Percentiles rank a stretch among this genome's conserved stretches.
Evolutionary conservation across 2,888 invertebrate genomes (phyloP).

Genomic region (Phalera bucephala): DNA sequence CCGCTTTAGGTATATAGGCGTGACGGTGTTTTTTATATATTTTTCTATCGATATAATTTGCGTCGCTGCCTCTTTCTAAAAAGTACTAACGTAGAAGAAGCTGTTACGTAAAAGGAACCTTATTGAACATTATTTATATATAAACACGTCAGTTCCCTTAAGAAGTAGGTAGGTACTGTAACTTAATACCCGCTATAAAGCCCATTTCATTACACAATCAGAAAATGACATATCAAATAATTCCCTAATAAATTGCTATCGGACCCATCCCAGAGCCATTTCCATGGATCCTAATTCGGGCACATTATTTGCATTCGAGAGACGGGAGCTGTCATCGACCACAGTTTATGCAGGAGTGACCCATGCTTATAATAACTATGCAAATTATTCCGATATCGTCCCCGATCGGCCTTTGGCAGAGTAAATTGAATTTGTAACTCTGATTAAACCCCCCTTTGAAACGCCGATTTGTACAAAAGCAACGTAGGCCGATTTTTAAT

Average conservation of each 20-base stretch:
- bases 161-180: too few relatives aligned
- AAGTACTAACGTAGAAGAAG: too few relatives aligned
- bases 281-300: slow-evolving; percentile 37
- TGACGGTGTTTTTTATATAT: too few relatives aligned
- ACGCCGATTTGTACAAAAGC: slow-evolving; percentile 52
- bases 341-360: slow-evolving; percentile 75
- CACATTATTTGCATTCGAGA: slow-evolving; percentile 63
- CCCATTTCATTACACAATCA: too few relatives aligned
- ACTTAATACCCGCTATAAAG: too few relatives aligned
- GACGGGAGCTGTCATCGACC: slow-evolving; percentile 67
- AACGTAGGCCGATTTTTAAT: slow-evolving; percentile 39
- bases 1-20: too few relatives aligned
- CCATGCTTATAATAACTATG: slow-evolving; percentile 82
- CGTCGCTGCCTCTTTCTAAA: too few relatives aligned
- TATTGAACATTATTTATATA: too few relatives aligned
- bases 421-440: slow-evolving; percentile 80
- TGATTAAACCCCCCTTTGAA: slow-evolving; percentile 73
- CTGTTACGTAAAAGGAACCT: too few relatives aligned
- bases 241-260: neutral
- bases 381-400: slow-evolving; percentile 76
- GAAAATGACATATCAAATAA: too few relatives aligned
- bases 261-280: slow-evolving; percentile 15
- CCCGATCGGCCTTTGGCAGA: slow-evolving; percentile 63
- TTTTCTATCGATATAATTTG: too few relatives aligned
- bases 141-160: too few relatives aligned